These are phyloP conservation scores for Lobophora halterata DNA, from an alignment of 2,888 invertebrate species.

Conservation along the genomic window DNA sequence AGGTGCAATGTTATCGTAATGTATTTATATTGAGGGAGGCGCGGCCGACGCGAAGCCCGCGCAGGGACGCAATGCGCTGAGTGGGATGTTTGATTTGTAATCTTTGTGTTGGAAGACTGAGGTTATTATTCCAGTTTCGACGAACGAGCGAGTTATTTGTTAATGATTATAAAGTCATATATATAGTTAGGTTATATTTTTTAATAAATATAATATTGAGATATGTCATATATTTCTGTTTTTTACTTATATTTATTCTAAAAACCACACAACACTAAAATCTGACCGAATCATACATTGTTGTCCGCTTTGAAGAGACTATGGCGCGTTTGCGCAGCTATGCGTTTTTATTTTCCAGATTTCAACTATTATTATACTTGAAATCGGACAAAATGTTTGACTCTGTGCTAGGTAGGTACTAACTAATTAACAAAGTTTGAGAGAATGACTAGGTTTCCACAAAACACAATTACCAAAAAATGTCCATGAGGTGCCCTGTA, in stretches of 20 bases:
- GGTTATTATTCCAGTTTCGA: slow-evolving; percentile 78
- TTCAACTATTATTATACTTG: no score
- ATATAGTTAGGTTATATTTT: slow-evolving; percentile 81
- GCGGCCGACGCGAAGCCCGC: slow-evolving; percentile 24
- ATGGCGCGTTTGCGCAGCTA: no score
- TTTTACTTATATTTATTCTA: slow-evolving; percentile 43
- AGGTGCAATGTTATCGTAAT: slow-evolving; percentile 77
- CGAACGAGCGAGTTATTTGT: slow-evolving; percentile 78
- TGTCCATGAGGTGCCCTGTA: no score
- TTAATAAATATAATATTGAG: slow-evolving; percentile 81
- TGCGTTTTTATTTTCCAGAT: no score
- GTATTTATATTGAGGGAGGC: slow-evolving; percentile 45
- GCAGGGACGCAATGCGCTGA: slow-evolving; percentile 53
- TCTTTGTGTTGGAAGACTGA: slow-evolving; percentile 78
- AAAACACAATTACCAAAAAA: slow-evolving; percentile 7
- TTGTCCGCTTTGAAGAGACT: no score
- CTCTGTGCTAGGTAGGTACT: not conserved
- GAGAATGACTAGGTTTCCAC: slow-evolving; percentile 43
- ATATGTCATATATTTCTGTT: slow-evolving; percentile 71
- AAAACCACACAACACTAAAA: slow-evolving; percentile 2
- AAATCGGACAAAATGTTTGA: no score
- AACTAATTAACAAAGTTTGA: slow-evolving; percentile 6
- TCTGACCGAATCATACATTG: no score
- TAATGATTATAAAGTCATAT: slow-evolving; percentile 81
- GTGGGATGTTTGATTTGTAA: slow-evolving; percentile 60